Evolutionary conservation across 2,113 vertebrate genomes (phyloP), one percentile per base, ranked within the genome.

Genomic region (Grantiella picta): DNA sequence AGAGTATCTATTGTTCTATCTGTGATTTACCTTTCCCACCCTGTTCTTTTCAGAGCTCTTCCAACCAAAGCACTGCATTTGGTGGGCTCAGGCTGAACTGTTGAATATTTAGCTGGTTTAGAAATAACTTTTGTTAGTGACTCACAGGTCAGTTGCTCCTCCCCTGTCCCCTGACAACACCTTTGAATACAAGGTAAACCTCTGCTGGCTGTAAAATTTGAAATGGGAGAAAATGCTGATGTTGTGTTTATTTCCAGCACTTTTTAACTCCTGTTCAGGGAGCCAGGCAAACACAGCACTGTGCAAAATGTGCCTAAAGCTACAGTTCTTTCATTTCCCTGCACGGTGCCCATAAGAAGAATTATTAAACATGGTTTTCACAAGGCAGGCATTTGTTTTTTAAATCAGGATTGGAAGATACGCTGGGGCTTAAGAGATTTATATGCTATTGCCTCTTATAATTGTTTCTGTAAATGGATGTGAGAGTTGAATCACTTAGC

Each of bases 361-460:
- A 93, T 97, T 97, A 95, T 95, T 97, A 96, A 97, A 90, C 84
- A 77, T 59, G 82, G 91, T 97, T 96, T 98, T 80, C 80, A 89
- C 36, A 93, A 92, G 88, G 59, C 91, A 92, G 92, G 52, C 57
- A 49, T 94, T 97, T 95, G 95, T 88, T 96, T 95, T 94, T 86
- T 95, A 94, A 96, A 84, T 87, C 52, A 81, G 49, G 35, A 89
- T 92, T 89, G 95, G 70, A 96, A 94, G 83, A 92, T 90, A 90
- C 6, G 5, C 28, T 71, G 52, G 78, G 28, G n/a, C 28, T 60
- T 94, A 61, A 82, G 82, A 94, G 93, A 82, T 94, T 94, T 92
- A 90, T 93, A 20, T 60, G 72, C 78, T 84, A 47, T 88, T 94
- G n/a, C 68, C 54, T 81, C 22, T 93, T 72, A 38, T 94, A 92